These are phyloP conservation scores for Macaria notata DNA, from an alignment of 2,888 invertebrate species.

Conservation along the genomic window DNA sequence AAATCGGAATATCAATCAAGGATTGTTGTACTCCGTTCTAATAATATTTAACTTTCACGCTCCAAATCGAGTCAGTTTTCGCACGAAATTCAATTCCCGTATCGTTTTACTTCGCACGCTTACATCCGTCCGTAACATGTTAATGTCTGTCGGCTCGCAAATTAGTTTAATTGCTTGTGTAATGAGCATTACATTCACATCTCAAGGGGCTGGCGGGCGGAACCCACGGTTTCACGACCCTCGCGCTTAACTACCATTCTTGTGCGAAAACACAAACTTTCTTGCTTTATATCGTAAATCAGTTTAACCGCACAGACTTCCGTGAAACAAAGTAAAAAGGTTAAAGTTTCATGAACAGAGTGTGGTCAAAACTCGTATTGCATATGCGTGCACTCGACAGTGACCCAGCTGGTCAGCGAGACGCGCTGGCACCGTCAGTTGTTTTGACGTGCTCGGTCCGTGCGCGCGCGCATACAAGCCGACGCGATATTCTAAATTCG, in stretches of 20 bases:
- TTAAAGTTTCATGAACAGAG: slow-evolving; percentile 15
- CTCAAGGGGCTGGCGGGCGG: slow-evolving; percentile 27
- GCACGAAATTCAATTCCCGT: slow-evolving; percentile 44
- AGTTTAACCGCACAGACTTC: slow-evolving; percentile 13
- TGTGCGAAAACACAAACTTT: slow-evolving; percentile 14
- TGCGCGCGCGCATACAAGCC: slow-evolving; percentile 56
- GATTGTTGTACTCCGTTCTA: slow-evolving; percentile 34
- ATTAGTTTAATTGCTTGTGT: slow-evolving; percentile 30
- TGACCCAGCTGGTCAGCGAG: slow-evolving; percentile 65
- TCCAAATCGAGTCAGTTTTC: slow-evolving; percentile 38
- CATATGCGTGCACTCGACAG: slow-evolving; percentile 47
- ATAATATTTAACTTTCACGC: slow-evolving; percentile 42
- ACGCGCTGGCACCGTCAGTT: slow-evolving; percentile 71
- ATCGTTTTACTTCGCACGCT: slow-evolving; percentile 27
- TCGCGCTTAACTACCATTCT: slow-evolving; percentile 13
- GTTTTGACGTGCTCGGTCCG: slow-evolving; percentile 64
- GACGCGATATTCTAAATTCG: slow-evolving; percentile 36
- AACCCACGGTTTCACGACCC: slow-evolving; percentile 21
- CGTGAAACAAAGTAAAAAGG: slow-evolving; percentile 17
- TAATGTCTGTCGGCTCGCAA: slow-evolving; percentile 21
- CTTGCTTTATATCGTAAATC: slow-evolving; percentile 13
- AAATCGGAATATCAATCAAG: slow-evolving; percentile 12
- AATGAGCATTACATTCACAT: slow-evolving; percentile 38
- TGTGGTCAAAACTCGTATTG: slow-evolving; percentile 18
- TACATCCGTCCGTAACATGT: slow-evolving; percentile 16